Evolutionary conservation across 2,888 invertebrate genomes (phyloP).

Genomic region (Chaetogeoica ovagalla): DNA sequence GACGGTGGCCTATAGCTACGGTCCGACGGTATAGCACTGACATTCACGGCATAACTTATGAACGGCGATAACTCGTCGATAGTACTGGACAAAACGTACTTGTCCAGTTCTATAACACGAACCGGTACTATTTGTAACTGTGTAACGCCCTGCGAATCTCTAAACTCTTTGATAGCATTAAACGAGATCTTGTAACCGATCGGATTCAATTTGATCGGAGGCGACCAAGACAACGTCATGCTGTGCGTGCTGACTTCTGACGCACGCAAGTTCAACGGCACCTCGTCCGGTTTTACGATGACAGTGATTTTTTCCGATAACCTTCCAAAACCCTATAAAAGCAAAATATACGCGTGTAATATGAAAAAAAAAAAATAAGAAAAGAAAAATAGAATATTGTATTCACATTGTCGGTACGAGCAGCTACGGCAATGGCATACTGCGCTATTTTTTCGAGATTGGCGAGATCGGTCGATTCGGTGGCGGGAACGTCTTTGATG

Average conservation of each 20-base stretch:
- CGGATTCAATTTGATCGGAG: conserved; percentile 85
- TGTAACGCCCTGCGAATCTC: conserved; percentile 89
- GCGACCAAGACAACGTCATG: conserved; percentile 88
- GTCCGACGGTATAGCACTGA: conserved; percentile 85
- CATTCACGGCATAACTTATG: conserved; percentile 91
- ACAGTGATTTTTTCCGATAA: conserved; percentile 86
- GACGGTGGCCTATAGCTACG: conserved; percentile 82
- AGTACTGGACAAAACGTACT: conserved; percentile 72
- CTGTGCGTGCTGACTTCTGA: conserved; percentile 91
- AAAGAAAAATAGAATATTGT: too few species aligned
- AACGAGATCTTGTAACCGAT: conserved; percentile 82
- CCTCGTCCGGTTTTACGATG: conserved; percentile 89
- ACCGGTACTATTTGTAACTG: conserved; percentile 81
- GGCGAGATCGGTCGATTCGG: conserved; percentile 85
- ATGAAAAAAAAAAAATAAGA: too few species aligned
- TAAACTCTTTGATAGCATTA: conserved; percentile 90
- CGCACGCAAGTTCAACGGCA: conserved; percentile 83
- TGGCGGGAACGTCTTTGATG: conserved; percentile 79
- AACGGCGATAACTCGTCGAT: conserved; percentile 89
- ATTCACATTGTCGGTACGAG: conserved; percentile 69
- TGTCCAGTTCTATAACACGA: conserved; percentile 73
- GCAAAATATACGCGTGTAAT: too few species aligned
- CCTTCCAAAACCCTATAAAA: conserved; percentile 70
- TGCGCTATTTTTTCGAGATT: conserved; percentile 88
- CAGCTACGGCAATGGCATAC: conserved; percentile 88